Percentiles rank a stretch among this genome's conserved stretches.
Evolutionary conservation across 2,113 vertebrate species (phyloP).

Genomic region (Microcebus griseorufus): DNA sequence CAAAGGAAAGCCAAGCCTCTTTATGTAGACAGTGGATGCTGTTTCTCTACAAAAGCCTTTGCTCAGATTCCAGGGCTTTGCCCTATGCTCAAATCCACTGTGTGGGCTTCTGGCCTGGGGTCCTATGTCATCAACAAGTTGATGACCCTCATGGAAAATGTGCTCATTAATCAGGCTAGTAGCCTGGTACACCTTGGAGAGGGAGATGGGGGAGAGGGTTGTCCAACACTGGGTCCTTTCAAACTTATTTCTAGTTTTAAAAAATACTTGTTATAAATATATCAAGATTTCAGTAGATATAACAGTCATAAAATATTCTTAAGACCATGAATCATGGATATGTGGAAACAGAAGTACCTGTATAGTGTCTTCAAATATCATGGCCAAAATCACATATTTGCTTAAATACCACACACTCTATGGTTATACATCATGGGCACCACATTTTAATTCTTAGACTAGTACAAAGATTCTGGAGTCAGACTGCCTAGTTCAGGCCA

Average conservation of each 20-base stretch:
- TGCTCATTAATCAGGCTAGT: not conserved
- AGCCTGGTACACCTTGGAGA: not conserved
- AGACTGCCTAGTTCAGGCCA: not conserved
- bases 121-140: not conserved
- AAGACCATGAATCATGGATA: not conserved
- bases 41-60: conserved; percentile 51
- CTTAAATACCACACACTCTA: not conserved
- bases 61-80: not conserved
- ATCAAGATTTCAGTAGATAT: conserved; percentile 18
- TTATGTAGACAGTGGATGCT: not conserved
- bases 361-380: conserved; percentile 13
- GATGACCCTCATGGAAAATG: not conserved
- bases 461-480: conserved; percentile 34
- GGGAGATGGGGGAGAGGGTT: not conserved
- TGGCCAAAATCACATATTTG: not conserved
- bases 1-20: conserved; percentile 31
- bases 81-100: not conserved
- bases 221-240: not conserved
- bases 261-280: not conserved
- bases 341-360: not conserved
- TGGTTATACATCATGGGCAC: not conserved
- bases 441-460: conserved; percentile 40
- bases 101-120: not conserved
- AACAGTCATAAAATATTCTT: conserved; percentile 25
- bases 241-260: not conserved